Conservation (phyloP, 2,797 vertebrate genomes). For the Argya squamiceps region DNA sequence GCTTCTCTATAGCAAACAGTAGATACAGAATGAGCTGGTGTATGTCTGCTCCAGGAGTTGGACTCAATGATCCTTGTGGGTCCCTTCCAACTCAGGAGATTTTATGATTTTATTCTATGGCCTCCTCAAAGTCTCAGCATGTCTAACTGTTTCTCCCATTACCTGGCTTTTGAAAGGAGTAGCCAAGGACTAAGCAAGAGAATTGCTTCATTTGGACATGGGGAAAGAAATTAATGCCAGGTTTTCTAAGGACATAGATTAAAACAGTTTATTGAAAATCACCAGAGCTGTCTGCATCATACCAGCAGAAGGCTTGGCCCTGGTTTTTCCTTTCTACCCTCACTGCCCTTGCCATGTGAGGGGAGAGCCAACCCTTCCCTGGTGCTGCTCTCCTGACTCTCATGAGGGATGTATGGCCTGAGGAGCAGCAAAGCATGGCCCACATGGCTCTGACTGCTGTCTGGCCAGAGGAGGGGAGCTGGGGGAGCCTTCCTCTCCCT, state of each 20-base stretch:
- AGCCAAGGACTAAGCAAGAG: background rate
- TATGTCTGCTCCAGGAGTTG: background rate
- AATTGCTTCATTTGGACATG: background rate
- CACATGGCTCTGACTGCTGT: background rate
- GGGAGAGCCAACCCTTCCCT: rapidly evolving
- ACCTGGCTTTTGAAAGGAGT: background rate
- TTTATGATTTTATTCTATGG: background rate
- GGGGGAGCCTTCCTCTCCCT: background rate
- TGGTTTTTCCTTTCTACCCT: background rate
- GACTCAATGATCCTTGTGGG: background rate
- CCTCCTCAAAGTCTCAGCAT: background rate
- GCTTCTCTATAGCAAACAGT: background rate
- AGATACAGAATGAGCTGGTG: background rate
- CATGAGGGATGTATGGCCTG: rapidly evolving
- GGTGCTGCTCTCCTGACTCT: background rate
- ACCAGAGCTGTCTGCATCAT: background rate
- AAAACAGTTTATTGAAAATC: background rate
- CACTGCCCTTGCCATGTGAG: rapidly evolving
- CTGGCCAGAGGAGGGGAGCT: background rate
- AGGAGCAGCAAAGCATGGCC: background rate
- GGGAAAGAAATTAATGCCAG: background rate
- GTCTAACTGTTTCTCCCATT: background rate
- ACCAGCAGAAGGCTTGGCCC: background rate
- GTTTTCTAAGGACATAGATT: background rate
- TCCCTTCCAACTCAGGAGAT: background rate